Evolutionary conservation across 1,140 invertebrate species (phyloP).

Genomic region (Zelostemma sp.): DNA sequence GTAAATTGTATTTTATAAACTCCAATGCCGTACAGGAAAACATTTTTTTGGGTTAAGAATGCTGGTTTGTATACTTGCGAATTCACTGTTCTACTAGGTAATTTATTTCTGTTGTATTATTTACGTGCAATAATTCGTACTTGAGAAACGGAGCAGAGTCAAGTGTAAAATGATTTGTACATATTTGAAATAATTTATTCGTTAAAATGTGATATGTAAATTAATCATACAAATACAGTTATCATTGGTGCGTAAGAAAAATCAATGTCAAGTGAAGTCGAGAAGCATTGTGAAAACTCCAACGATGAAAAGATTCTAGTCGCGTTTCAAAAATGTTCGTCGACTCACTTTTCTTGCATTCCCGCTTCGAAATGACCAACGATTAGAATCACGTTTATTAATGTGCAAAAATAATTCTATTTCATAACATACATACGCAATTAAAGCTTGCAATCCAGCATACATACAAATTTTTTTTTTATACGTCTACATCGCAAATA

Average conservation of each 20-base stretch:
- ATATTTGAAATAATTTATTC: constrained; percentile 36
- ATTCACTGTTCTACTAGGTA: background rate
- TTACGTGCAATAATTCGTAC: constrained; percentile 30
- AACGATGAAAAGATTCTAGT: constrained; percentile 10
- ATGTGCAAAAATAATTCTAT: constrained; percentile 41
- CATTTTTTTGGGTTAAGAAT: constrained; percentile 16
- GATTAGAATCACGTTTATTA: constrained; percentile 10
- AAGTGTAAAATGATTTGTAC: constrained; percentile 26
- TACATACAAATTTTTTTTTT: constrained; percentile 41
- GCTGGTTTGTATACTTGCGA: background rate
- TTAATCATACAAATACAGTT: constrained; percentile 32
- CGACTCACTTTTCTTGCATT: constrained; percentile 5
- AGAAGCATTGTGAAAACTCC: constrained; percentile 24
- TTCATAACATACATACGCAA: constrained; percentile 27
- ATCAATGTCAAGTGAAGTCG: constrained; percentile 25
- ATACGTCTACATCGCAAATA: constrained; percentile 30
- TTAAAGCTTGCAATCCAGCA: constrained; percentile 32
- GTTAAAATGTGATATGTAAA: constrained; percentile 51
- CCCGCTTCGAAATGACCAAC: no score
- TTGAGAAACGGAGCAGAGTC: background rate
- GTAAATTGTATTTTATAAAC: constrained; percentile 34
- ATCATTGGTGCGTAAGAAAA: constrained; percentile 13
- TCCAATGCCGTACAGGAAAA: constrained; percentile 11
- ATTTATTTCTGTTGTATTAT: constrained; percentile 9
- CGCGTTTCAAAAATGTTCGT: constrained; percentile 15